Percentiles rank a stretch among this genome's conserved stretches.
Evolutionary conservation across 1,140 invertebrate species (phyloP).

Genomic region (Orchestia grillus): DNA sequence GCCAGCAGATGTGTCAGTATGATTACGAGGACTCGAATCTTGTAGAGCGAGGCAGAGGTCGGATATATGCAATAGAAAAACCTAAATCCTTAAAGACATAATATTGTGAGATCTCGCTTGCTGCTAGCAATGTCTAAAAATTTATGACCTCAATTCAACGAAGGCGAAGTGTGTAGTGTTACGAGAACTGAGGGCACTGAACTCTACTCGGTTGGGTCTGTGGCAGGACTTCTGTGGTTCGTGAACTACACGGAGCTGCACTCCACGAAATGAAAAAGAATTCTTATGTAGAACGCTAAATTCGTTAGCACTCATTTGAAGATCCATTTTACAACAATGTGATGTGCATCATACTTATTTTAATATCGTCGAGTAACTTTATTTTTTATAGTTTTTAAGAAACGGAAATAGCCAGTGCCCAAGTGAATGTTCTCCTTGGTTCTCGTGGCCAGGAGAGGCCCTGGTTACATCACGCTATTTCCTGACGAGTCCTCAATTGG

Average conservation of each 20-base stretch:
- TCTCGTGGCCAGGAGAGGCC: neutral
- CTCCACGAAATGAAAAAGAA: neutral
- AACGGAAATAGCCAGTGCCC: neutral
- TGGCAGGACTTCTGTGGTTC: neutral
- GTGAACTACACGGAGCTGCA: neutral
- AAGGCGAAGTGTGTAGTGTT: neutral
- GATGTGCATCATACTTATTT: neutral
- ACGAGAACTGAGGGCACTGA: neutral
- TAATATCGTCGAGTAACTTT: neutral
- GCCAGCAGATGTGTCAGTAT: too few species aligned
- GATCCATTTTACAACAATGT: neutral
- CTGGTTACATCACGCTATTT: conserved; percentile 10
- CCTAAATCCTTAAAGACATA: neutral
- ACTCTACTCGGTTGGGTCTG: neutral
- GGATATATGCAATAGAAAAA: neutral
- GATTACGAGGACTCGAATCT: too few species aligned
- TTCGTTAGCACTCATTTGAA: neutral
- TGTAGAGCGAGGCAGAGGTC: too few species aligned
- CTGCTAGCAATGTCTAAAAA: neutral
- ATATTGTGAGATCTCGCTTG: neutral
- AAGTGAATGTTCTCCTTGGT: neutral
- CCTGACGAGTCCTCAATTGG: neutral
- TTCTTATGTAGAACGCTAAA: neutral
- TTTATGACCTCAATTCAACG: neutral
- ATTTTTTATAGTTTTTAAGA: neutral